A percentile compares a stretch with the other conserved stretches of the same genome.
Evolutionary conservation across 2,888 invertebrate species (phyloP).

Genomic region (Pachymerium ferrugineum): DNA sequence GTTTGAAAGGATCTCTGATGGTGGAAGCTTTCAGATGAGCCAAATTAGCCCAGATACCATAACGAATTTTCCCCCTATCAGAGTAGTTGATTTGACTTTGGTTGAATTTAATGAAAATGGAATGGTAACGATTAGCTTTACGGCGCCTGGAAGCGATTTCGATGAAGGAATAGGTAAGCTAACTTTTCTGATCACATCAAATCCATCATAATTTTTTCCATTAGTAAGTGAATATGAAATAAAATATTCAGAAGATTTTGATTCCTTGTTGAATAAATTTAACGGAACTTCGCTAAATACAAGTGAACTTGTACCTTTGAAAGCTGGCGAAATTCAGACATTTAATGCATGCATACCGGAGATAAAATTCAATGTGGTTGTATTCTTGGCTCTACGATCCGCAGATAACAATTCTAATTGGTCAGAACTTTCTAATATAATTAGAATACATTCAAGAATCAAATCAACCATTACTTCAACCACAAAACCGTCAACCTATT

Average conservation of each 20-base stretch:
- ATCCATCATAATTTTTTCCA: neutral
- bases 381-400: neutral
- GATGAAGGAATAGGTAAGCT: constrained; percentile 33
- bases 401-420: neutral
- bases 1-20: constrained; percentile 11
- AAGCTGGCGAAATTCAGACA: neutral
- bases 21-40: neutral
- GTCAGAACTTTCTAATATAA: neutral
- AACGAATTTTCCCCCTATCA: constrained; percentile 20
- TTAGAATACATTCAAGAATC: too few species aligned
- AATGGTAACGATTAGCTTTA: constrained; percentile 29
- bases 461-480: too few species aligned
- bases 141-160: constrained; percentile 34
- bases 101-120: neutral
- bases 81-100: constrained; percentile 20
- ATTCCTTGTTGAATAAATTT: neutral
- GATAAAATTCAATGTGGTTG: too few species aligned
- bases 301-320: too few species aligned
- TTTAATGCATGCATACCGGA: neutral
- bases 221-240: neutral
- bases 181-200: neutral
- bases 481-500: too few species aligned
- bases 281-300: neutral
- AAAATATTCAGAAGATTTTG: neutral
- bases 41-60: neutral